A percentile compares a stretch with the other conserved stretches of the same genome.
phyloP scores from a whole-genome alignment of 2,888 invertebrate genomes.

The Pogonocherus hispidulus region DNA sequence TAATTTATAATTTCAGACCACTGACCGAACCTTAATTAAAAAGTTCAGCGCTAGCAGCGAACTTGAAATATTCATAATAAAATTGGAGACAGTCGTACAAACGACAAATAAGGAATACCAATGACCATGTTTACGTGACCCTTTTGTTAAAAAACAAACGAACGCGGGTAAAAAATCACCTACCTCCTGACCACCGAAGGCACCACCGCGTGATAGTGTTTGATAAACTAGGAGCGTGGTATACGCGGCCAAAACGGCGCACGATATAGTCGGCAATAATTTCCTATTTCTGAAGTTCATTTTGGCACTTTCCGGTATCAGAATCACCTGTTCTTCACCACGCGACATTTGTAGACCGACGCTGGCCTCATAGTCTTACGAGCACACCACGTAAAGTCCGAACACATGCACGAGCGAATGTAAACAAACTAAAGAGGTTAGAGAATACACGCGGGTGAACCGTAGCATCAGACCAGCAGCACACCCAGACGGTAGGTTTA shows the following conservation, averaged over 20 bases:
- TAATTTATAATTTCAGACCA: neutral
- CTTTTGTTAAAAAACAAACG: conserved; percentile 22
- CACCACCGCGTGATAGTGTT: conserved; percentile 60
- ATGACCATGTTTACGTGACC: conserved; percentile 40
- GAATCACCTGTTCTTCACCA: conserved; percentile 60
- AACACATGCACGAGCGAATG: conserved; percentile 10
- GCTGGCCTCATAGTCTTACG: conserved; percentile 41
- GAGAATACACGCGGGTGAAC: neutral
- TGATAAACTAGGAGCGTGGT: conserved; percentile 65
- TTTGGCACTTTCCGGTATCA: conserved; percentile 51
- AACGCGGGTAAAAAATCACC: conserved; percentile 3
- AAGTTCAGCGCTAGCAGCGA: neutral
- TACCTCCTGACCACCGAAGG: conserved; percentile 50
- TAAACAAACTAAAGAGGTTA: conserved; percentile 19
- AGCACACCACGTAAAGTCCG: conserved; percentile 3
- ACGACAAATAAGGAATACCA: conserved; percentile 13
- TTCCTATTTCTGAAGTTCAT: conserved; percentile 64
- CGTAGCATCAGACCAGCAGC: conserved; percentile 4
- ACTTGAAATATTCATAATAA: neutral
- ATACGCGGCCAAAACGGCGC: conserved; percentile 63
- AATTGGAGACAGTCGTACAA: neutral
- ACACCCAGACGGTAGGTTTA: conserved; percentile 17
- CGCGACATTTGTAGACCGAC: conserved; percentile 50
- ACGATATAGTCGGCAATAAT: conserved; percentile 63
- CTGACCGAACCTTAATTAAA: conserved; percentile 13